These are phyloP conservation scores for Cephalopholis sonnerati DNA, from an alignment of 2,113 vertebrate genomes.

Conservation along the genomic window DNA sequence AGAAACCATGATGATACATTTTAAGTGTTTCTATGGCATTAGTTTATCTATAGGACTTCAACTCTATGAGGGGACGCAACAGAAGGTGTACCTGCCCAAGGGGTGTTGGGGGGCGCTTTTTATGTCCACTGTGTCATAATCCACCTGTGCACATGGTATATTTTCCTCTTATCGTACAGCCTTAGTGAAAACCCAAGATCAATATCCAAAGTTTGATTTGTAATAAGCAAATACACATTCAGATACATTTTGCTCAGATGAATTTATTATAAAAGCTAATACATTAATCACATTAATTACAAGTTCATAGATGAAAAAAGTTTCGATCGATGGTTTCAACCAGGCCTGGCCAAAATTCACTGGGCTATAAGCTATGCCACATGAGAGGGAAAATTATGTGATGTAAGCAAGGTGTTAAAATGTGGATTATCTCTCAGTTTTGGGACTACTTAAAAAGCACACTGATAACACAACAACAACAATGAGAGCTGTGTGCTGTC, in stretches of 20 bases:
- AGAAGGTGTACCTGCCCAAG: too few species aligned
- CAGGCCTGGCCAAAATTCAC: slow-evolving; percentile 39
- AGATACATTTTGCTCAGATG: slow-evolving; percentile 31
- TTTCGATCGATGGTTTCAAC: slow-evolving; percentile 57
- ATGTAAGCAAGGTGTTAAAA: slow-evolving; percentile 30
- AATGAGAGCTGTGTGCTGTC: slow-evolving; percentile 12
- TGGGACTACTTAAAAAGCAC: slow-evolving; percentile 49
- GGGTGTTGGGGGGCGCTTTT: too few species aligned
- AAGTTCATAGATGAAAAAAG: slow-evolving; percentile 42
- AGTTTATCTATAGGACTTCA: too few species aligned
- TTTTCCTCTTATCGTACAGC: too few species aligned
- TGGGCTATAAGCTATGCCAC: slow-evolving; percentile 32
- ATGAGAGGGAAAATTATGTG: slow-evolving; percentile 31
- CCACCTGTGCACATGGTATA: too few species aligned
- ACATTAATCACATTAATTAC: slow-evolving; percentile 63
- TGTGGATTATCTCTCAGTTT: slow-evolving; percentile 31
- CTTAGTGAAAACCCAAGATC: too few species aligned
- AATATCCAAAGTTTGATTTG: slow-evolving; percentile 10
- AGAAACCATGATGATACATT: too few species aligned
- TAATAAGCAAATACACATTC: slow-evolving; percentile 31
- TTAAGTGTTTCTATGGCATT: too few species aligned
- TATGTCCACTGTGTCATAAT: too few species aligned
- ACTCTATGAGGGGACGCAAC: too few species aligned
- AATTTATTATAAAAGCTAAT: slow-evolving; percentile 66
- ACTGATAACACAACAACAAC: slow-evolving; percentile 43